Percentiles rank a stretch among this genome's conserved stretches.
phyloP scores from a whole-genome alignment of 53 echinoderm and acorn worm species.

The Temnopleurus reevesii region DNA sequence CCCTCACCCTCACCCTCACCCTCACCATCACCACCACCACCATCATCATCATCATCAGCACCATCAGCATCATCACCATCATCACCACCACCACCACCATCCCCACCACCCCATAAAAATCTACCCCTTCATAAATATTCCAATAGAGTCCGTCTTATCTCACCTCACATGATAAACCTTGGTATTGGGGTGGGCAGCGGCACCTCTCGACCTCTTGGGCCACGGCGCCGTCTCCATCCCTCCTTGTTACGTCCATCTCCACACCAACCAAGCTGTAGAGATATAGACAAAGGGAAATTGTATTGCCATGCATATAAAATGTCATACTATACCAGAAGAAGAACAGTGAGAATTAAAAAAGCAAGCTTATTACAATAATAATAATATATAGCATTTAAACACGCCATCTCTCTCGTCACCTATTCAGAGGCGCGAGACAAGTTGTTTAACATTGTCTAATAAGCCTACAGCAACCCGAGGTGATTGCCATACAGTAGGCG shows the following conservation, averaged over 20 bases:
- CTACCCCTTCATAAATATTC: not conserved
- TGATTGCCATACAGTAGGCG: too few species aligned
- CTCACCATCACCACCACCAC: slow-evolving; percentile 5
- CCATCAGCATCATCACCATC: slow-evolving; percentile 25
- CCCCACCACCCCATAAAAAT: not conserved
- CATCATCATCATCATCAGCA: slow-evolving; percentile 21
- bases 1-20: not conserved
- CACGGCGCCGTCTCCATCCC: slow-evolving; percentile 60
- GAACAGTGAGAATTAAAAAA: too few species aligned
- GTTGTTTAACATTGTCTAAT: too few species aligned
- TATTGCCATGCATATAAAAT: not conserved
- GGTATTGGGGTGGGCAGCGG: slow-evolving; percentile 77
- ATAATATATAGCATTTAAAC: too few species aligned
- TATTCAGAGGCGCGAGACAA: too few species aligned
- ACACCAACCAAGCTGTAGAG: slow-evolving; percentile 75
- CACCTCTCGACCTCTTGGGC: slow-evolving; percentile 82
- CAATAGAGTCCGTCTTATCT: not conserved
- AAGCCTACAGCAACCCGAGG: too few species aligned
- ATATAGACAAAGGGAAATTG: not conserved
- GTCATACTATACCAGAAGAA: not conserved
- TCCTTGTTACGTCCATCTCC: slow-evolving; percentile 69
- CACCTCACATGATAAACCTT: slow-evolving; percentile 92
- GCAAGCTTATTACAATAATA: too few species aligned
- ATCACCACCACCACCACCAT: slow-evolving; percentile 8
- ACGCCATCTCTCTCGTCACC: too few species aligned